Conservation (phyloP, 2,113 vertebrate genomes). For the Proteles cristata region DNA sequence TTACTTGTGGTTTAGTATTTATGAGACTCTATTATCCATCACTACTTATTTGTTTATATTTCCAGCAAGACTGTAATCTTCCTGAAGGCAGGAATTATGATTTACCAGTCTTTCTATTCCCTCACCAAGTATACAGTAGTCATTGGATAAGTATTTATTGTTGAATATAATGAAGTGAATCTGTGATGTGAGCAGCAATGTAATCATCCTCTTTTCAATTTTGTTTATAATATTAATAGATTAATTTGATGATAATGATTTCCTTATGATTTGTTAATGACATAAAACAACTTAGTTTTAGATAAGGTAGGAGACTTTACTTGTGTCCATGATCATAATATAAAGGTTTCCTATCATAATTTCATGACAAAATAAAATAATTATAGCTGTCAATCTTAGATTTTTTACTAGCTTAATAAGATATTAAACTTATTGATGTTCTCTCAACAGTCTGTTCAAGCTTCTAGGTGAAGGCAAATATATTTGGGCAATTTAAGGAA, state of each 20-base stretch:
- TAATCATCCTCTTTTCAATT: not conserved
- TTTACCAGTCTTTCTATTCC: not conserved
- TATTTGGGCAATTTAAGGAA: not conserved
- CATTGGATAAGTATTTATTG: slow-evolving; percentile 15
- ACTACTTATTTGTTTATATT: not conserved
- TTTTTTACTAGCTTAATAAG: not conserved
- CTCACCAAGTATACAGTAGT: not conserved
- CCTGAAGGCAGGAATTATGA: not conserved
- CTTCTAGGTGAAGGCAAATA: not conserved
- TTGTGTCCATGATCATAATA: not conserved
- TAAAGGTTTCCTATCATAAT: not conserved
- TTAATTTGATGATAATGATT: not conserved
- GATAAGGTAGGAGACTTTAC: not conserved
- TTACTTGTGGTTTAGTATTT: not conserved
- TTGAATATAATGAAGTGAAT: not conserved
- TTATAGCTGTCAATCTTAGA: not conserved
- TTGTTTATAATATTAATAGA: not conserved
- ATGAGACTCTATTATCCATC: not conserved
- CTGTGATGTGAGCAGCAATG: not conserved
- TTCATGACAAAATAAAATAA: slow-evolving; percentile 27
- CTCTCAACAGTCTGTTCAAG: not conserved
- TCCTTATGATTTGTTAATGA: slow-evolving; percentile 25
- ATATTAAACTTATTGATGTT: not conserved
- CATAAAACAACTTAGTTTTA: not conserved
- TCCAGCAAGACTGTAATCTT: not conserved